These are phyloP conservation scores for Ursus arctos DNA, from an alignment of 2,113 vertebrate species.

Conservation along the genomic window DNA sequence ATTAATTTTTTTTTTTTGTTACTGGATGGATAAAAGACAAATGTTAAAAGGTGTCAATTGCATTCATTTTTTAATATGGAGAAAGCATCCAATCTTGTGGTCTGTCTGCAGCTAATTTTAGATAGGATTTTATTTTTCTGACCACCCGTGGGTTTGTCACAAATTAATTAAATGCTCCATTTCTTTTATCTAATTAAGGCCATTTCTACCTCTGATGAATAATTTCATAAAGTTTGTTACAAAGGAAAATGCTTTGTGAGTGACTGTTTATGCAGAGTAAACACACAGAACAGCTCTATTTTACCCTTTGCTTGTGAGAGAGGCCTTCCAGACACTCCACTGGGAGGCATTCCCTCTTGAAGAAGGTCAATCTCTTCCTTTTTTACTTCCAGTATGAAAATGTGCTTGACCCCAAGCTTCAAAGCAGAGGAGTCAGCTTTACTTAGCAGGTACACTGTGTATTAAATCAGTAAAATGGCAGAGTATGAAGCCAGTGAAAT, in stretches of 20 bases:
- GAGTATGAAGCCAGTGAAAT: neutral
- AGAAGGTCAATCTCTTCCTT: neutral
- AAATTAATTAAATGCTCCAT: conserved; percentile 71
- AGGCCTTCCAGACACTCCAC: neutral
- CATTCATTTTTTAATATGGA: conserved; percentile 28
- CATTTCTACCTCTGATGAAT: conserved; percentile 37
- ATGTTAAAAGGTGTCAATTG: conserved; percentile 52
- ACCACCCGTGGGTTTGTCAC: conserved; percentile 22
- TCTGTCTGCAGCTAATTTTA: conserved; percentile 62
- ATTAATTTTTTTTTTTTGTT: conserved; percentile 3
- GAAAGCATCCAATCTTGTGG: neutral
- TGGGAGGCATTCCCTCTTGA: neutral
- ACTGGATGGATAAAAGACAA: conserved; percentile 15
- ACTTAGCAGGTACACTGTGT: neutral
- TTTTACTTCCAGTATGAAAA: neutral
- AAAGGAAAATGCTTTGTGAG: conserved; percentile 44
- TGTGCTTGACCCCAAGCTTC: conserved; percentile 2
- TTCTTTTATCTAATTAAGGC: conserved; percentile 54
- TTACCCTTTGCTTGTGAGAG: neutral
- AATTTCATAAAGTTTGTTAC: neutral
- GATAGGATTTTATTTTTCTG: conserved; percentile 65
- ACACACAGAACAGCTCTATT: neutral
- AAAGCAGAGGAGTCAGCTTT: neutral
- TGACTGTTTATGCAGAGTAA: neutral
- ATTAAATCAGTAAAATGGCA: neutral